These are phyloP conservation scores for Misgurnus anguillicaudatus DNA, from an alignment of 2,113 vertebrate genomes.

Conservation along the genomic window DNA sequence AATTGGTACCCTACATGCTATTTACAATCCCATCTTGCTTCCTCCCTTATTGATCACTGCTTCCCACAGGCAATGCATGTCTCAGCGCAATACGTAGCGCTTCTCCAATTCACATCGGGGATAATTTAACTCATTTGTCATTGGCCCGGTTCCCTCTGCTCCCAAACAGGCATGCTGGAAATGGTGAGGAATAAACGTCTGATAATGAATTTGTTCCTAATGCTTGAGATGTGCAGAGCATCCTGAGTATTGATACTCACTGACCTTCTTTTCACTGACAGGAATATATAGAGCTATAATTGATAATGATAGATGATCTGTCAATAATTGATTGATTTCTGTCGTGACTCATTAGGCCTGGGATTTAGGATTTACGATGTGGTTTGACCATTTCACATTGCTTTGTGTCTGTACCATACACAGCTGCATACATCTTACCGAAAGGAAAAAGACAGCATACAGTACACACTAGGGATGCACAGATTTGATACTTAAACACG, in stretches of 20 bases:
- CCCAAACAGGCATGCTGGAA: conserved; percentile 26
- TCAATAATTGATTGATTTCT: background rate
- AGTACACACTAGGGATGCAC: too few relatives aligned
- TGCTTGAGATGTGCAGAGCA: background rate
- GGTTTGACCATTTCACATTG: background rate
- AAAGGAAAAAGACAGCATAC: background rate
- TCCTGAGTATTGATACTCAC: background rate
- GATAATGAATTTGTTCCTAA: background rate
- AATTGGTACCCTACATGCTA: background rate
- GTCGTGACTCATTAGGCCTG: background rate
- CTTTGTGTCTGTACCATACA: too few relatives aligned
- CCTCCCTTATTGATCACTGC: conserved; percentile 32
- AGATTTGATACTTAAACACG: too few relatives aligned
- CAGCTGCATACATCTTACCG: background rate
- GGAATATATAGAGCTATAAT: background rate
- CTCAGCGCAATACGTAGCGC: conserved; percentile 31
- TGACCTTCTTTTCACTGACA: background rate
- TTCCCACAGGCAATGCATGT: conserved; percentile 32
- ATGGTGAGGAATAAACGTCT: background rate
- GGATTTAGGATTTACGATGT: background rate
- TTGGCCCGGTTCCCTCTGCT: background rate
- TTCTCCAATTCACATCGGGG: conserved; percentile 24
- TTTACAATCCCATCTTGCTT: conserved; percentile 18
- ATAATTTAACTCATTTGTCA: conserved; percentile 48
- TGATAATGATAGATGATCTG: background rate